Evolutionary conservation across 2,113 vertebrate genomes (phyloP), one percentile per base, ranked within the genome.

Genomic region (Dendropsophus ebraccatus): DNA sequence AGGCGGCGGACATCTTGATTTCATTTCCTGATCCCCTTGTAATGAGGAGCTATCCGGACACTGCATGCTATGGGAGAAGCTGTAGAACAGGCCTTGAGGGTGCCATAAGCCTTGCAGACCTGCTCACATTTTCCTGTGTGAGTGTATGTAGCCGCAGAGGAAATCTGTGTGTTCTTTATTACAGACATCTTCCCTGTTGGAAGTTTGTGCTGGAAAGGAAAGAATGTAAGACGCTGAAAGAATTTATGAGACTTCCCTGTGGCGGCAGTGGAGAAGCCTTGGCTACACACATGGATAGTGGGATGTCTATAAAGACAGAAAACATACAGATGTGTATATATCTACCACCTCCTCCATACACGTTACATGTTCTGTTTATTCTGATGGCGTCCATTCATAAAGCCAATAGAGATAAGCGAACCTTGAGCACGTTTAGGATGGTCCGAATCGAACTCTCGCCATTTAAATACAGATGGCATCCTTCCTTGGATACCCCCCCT

Each of bases 1-100:
- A 62, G 14, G 16, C 32, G 35, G 65, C 19, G 11, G 47, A 73
- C 82, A 83, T 73, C 82, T 83, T 74, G 82, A 50, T 73, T 58
- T 74, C 67, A 83, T 83, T 83, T 83, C 49, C 62, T 10, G 0
- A 7, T 72, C 14, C 11, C 21, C 82, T 58, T 58, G 49, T 65
- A 49, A 52, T 58, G 49, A 25, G 23, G 49, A 28, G 67, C 12
- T 28, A 60, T 73, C 32, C 21, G 52, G 28, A 54, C 14, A 1
- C 28, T 10, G 37, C 11, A 80, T 32, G 23, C 23, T 32, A 30
- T 2, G n/a, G 4, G 23, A 73, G 54, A 70, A 62, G 14, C 45
- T 8, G 9, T 50, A 4, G 32, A 82, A 82, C 25, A 13, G n/a
- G 52, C 32, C 82, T 28, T 19, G 13, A 21, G 82, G 67, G 82